Evolutionary conservation across 2,888 invertebrate species (phyloP).

Genomic region (Cataglyphis cursor): DNA sequence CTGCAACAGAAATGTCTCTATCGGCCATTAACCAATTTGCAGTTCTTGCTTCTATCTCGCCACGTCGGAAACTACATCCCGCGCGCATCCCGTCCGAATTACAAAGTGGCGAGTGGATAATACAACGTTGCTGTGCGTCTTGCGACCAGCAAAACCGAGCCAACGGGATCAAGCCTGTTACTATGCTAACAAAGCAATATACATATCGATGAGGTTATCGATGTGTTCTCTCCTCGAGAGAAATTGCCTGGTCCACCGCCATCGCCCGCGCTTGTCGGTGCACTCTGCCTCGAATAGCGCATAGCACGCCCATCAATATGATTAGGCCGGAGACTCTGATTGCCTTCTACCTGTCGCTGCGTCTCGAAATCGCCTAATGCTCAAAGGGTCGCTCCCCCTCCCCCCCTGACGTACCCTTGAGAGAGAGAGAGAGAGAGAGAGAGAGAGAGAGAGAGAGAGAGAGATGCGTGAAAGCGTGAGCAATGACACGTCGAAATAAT

Average conservation of each 20-base stretch:
- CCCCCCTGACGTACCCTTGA: constrained; percentile 19
- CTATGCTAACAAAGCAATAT: constrained; percentile 58
- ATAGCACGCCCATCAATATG: constrained; percentile 56
- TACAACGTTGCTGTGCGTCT: constrained; percentile 43
- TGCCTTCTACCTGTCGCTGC: constrained; percentile 55
- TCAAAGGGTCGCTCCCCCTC: constrained; percentile 31
- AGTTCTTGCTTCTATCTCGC: not conserved
- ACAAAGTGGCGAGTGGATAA: constrained; percentile 54
- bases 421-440: not conserved
- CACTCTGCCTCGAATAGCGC: constrained; percentile 49
- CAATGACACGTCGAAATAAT: not conserved
- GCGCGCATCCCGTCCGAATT: constrained; percentile 43
- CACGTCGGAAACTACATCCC: constrained; percentile 9
- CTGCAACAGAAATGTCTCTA: not conserved
- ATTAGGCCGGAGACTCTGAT: constrained; percentile 57
- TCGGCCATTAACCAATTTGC: constrained; percentile 42
- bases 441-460: constrained; percentile 27
- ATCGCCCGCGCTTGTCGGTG: constrained; percentile 32
- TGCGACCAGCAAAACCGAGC: constrained; percentile 42
- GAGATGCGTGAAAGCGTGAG: constrained; percentile 42
- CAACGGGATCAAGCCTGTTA: constrained; percentile 53
- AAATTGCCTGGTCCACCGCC: constrained; percentile 39
- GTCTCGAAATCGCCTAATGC: constrained; percentile 47
- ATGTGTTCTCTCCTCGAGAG: constrained; percentile 52
- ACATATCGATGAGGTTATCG: constrained; percentile 58